Conservation (phyloP, 37 sponge, comb jelly and placozoan species). For the Haliclona indistincta region DNA sequence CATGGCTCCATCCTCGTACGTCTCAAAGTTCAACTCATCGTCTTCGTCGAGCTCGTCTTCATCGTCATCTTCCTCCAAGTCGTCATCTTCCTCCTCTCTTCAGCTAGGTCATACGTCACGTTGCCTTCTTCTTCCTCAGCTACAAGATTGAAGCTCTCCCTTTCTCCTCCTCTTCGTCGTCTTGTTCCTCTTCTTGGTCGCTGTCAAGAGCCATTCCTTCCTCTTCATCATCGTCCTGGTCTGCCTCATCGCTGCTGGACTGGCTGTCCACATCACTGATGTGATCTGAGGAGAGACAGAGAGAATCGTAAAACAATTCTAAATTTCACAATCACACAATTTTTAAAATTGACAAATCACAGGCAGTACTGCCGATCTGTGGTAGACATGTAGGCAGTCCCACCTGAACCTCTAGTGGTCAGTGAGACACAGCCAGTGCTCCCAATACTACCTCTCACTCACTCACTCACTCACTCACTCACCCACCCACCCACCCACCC, state of each 20-base stretch:
- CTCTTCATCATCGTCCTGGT: slow-evolving; percentile 24
- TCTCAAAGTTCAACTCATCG: slow-evolving; percentile 67
- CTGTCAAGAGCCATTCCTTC: slow-evolving; percentile 37
- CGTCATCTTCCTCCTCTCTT: slow-evolving; percentile 63
- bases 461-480: too few relatives aligned
- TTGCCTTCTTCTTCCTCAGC: slow-evolving; percentile 51
- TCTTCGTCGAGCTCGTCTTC: slow-evolving; percentile 66
- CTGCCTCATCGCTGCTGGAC: not conserved
- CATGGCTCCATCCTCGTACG: slow-evolving; percentile 33
- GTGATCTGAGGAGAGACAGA: too few relatives aligned
- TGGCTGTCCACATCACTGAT: slow-evolving; percentile 26
- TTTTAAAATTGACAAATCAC: too few relatives aligned
- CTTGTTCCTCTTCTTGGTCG: slow-evolving; percentile 39
- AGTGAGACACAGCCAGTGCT: too few relatives aligned
- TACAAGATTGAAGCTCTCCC: not conserved
- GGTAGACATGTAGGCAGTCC: too few relatives aligned
- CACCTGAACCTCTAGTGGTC: too few relatives aligned
- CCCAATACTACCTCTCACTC: too few relatives aligned
- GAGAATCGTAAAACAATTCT: too few relatives aligned
- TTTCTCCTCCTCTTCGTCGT: slow-evolving; percentile 10
- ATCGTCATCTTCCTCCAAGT: slow-evolving; percentile 47
- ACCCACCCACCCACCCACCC: too few relatives aligned
- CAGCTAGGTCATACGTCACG: slow-evolving; percentile 50
- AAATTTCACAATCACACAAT: too few relatives aligned
- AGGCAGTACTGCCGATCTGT: too few relatives aligned